Percentiles rank a stretch among this genome's conserved stretches.
These are phyloP conservation scores for Misgurnus mizolepis DNA, from an alignment of 2,113 vertebrate genomes.

Conservation along the genomic window DNA sequence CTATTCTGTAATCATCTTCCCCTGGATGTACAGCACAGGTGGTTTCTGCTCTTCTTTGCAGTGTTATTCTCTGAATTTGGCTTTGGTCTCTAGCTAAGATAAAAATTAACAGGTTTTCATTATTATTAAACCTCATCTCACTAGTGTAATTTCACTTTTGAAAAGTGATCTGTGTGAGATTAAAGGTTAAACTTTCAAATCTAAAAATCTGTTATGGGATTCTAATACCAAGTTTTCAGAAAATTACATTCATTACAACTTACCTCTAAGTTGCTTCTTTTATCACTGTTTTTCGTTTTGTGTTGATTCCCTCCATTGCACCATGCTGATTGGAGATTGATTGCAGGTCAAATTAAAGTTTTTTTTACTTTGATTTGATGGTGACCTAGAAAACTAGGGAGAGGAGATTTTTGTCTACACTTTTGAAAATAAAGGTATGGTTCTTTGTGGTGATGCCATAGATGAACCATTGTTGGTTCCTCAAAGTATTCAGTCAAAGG, in stretches of 20 bases:
- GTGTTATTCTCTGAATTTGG: background rate
- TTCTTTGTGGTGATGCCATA: no score
- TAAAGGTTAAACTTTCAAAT: background rate
- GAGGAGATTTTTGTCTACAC: background rate
- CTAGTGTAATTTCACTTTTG: background rate
- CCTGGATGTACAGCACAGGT: background rate
- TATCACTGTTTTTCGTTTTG: background rate
- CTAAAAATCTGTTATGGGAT: conserved; percentile 3
- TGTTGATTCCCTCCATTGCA: conserved; percentile 65
- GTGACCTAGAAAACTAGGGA: background rate
- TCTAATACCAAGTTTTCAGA: conserved; percentile 40
- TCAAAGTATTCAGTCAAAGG: no score
- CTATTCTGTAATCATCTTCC: conserved; percentile 54
- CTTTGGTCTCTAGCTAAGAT: background rate
- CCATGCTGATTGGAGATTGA: conserved; percentile 72
- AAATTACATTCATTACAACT: conserved; percentile 65
- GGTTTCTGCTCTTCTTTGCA: background rate
- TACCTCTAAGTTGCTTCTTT: conserved; percentile 52
- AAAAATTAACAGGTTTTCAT: background rate
- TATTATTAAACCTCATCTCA: background rate
- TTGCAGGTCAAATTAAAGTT: conserved; percentile 63
- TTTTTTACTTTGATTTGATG: conserved; percentile 27
- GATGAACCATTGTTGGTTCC: no score
- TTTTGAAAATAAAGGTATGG: no score
- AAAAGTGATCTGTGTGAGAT: conserved; percentile 7